Percentiles rank a stretch among this genome's conserved stretches.
phyloP scores from a whole-genome alignment of 2,797 vertebrate genomes.

The Hypotaenidia philippensis region DNA sequence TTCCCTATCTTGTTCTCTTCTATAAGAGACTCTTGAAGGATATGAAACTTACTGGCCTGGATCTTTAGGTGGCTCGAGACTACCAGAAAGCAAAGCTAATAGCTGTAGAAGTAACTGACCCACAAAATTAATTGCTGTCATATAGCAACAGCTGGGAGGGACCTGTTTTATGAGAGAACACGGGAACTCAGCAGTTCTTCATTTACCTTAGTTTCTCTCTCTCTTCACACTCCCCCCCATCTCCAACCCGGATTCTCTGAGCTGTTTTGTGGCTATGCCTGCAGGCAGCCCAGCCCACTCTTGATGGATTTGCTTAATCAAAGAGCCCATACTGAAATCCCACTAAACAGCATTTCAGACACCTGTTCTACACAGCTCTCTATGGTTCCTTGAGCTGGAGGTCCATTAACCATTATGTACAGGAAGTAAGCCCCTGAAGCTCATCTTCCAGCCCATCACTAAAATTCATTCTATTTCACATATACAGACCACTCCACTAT shows the following conservation, averaged over 20 bases:
- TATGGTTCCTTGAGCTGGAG: background rate
- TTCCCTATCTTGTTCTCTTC: background rate
- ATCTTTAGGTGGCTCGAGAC: background rate
- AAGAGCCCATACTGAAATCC: background rate
- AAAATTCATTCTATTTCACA: background rate
- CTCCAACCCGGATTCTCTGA: background rate
- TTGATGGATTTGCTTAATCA: rapidly evolving
- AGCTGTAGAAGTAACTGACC: background rate
- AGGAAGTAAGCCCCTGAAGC: background rate
- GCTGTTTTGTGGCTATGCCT: background rate
- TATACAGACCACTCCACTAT: background rate
- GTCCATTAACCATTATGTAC: background rate
- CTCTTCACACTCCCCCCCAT: background rate
- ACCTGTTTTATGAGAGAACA: background rate
- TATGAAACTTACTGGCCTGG: background rate
- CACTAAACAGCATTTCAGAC: background rate
- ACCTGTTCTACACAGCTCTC: background rate
- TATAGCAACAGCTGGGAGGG: background rate
- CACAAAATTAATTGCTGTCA: background rate
- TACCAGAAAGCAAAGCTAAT: background rate
- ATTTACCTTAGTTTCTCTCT: background rate
- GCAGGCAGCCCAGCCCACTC: background rate
- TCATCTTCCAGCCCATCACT: background rate
- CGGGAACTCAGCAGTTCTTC: background rate
- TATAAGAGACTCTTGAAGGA: background rate